Percentiles rank a stretch among this genome's conserved stretches.
phyloP scores from a whole-genome alignment of 1,140 invertebrate genomes.

The Drosophila simulans region DNA sequence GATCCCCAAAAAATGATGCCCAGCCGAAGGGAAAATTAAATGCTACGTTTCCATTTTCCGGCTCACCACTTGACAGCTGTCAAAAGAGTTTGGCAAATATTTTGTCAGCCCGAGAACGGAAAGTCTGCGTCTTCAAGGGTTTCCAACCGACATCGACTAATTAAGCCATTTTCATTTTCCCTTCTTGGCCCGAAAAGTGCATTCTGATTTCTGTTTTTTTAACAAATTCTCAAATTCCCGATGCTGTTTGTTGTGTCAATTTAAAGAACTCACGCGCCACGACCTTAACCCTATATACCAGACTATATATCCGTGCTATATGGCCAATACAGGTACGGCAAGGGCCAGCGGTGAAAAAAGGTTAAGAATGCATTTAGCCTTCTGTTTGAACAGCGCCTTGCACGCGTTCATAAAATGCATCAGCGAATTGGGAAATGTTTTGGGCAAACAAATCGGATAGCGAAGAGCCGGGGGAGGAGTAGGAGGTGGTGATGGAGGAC shows the following conservation, averaged over 20 bases:
- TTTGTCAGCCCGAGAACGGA: slow-evolving; percentile 58
- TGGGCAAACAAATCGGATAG: slow-evolving; percentile 62
- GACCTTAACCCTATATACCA: slow-evolving; percentile 61
- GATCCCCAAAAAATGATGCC: slow-evolving; percentile 46
- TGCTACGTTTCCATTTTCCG: slow-evolving; percentile 65
- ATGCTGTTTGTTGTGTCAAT: slow-evolving; percentile 60
- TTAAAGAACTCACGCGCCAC: slow-evolving; percentile 71
- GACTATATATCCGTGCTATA: slow-evolving; percentile 19
- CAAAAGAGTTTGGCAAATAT: slow-evolving; percentile 76
- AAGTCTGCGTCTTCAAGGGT: slow-evolving; percentile 15
- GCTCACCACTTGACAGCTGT: slow-evolving; percentile 78
- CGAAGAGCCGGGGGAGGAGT: slow-evolving; percentile 8
- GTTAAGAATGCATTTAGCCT: slow-evolving; percentile 73
- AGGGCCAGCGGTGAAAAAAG: slow-evolving; percentile 53
- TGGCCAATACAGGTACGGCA: slow-evolving; percentile 36
- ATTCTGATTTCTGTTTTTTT: slow-evolving; percentile 66
- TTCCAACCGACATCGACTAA: slow-evolving; percentile 44
- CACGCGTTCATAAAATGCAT: slow-evolving; percentile 81
- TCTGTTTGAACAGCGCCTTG: slow-evolving; percentile 66
- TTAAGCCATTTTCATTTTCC: slow-evolving; percentile 63
- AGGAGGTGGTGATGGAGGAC: slow-evolving; percentile 24
- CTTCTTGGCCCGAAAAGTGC: slow-evolving; percentile 37
- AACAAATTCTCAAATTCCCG: slow-evolving; percentile 67
- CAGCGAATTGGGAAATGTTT: slow-evolving; percentile 80
- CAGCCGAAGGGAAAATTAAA: slow-evolving; percentile 40